Conservation (phyloP, 2,113 vertebrate genomes). For the Pholis gunnellus region DNA sequence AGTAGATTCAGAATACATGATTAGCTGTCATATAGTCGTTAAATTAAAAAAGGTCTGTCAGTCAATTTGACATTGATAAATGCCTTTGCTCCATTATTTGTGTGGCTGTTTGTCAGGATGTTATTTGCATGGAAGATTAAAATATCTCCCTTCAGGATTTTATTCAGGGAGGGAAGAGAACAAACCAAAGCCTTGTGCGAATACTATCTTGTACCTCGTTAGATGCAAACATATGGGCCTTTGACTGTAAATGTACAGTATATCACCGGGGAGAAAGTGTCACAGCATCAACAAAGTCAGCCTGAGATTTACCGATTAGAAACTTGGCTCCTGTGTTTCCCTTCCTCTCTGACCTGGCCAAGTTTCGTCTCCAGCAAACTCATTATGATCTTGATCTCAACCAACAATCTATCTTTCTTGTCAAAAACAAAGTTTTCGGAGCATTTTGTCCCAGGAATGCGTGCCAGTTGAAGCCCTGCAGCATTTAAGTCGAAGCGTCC, state of each 20-base stretch:
- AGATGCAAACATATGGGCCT: conserved; percentile 5
- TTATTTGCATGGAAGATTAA: conserved; percentile 28
- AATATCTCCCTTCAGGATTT: conserved; percentile 30
- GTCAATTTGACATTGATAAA: conserved; percentile 55
- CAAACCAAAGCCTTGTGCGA: conserved; percentile 6
- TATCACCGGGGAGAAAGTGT: background rate
- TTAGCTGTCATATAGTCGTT: conserved; percentile 50
- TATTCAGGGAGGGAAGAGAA: conserved; percentile 18
- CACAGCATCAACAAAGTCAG: background rate
- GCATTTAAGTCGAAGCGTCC: conserved; percentile 53
- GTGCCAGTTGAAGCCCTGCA: conserved; percentile 39
- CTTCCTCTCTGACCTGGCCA: background rate
- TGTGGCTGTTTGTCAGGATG: conserved; percentile 3
- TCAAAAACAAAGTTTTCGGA: background rate
- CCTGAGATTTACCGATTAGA: background rate
- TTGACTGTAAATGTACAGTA: background rate
- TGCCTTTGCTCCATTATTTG: conserved; percentile 22
- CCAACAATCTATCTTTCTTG: conserved; percentile 29
- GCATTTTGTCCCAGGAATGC: conserved; percentile 21
- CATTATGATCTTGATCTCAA: conserved; percentile 2
- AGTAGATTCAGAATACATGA: conserved; percentile 51
- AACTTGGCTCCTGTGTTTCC: background rate
- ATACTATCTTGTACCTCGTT: conserved; percentile 13
- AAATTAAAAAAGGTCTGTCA: conserved; percentile 52
- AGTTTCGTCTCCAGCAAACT: conserved; percentile 1